These are phyloP conservation scores for Cacatua alba DNA, from an alignment of 2,113 vertebrate genomes.

Conservation along the genomic window DNA sequence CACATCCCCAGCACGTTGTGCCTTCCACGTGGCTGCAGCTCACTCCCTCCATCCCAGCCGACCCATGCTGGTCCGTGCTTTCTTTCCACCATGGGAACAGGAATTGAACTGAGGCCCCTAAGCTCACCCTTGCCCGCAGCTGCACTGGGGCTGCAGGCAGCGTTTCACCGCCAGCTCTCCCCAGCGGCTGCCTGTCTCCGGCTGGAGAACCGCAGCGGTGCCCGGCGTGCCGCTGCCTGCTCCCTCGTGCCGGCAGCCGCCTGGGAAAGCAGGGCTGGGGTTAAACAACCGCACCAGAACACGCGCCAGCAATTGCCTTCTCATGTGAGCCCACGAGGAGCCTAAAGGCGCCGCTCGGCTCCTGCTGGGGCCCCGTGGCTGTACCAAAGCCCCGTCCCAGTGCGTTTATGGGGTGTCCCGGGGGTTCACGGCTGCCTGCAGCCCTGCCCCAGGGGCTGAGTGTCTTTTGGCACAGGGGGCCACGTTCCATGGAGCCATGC, in stretches of 20 bases:
- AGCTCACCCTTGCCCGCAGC: neutral
- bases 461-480: rapidly evolving
- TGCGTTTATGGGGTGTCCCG: rapidly evolving
- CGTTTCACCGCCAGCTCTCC: neutral
- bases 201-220: neutral
- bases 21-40: neutral
- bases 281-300: neutral
- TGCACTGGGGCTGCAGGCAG: constrained; percentile 12
- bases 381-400: rapidly evolving
- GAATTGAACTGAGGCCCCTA: constrained; percentile 52
- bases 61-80: rapidly evolving
- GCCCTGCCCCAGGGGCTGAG: neutral
- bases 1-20: neutral
- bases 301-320: neutral
- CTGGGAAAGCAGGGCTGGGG: neutral
- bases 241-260: neutral
- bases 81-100: neutral
- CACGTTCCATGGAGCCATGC: rapidly evolving
- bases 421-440: rapidly evolving
- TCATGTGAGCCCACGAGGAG: rapidly evolving
- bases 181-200: neutral
- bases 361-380: rapidly evolving
- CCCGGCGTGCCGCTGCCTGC: neutral
- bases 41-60: rapidly evolving
- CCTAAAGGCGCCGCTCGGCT: neutral